phyloP scores from a whole-genome alignment of 2,888 invertebrate genomes.

The Sycophila texana region DNA sequence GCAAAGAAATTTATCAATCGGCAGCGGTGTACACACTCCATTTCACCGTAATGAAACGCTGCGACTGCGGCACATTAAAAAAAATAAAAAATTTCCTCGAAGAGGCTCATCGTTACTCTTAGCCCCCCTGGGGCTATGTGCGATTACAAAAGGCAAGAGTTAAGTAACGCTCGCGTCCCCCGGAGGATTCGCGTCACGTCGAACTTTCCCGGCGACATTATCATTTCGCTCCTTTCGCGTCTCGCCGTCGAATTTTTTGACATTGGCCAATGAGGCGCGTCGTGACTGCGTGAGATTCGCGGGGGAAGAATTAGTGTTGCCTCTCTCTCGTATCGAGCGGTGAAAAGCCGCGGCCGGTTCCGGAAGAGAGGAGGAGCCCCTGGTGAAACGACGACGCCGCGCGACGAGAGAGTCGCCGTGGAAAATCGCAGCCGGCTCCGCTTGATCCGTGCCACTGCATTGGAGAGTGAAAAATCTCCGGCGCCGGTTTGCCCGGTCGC shows the following conservation, averaged over 20 bases:
- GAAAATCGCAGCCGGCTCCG: conserved; percentile 24
- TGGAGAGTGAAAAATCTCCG: conserved; percentile 38
- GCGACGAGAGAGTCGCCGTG: background rate
- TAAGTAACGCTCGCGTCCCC: conserved; percentile 11
- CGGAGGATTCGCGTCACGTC: conserved; percentile 31
- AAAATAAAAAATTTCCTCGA: too few species aligned
- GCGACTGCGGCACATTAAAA: too few species aligned
- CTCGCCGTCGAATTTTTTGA: conserved; percentile 28
- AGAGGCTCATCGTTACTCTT: too few species aligned
- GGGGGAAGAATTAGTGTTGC: conserved; percentile 8
- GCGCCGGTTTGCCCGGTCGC: conserved; percentile 17
- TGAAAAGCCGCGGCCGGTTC: conserved; percentile 18
- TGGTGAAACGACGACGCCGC: background rate
- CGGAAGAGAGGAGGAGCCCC: conserved; percentile 1
- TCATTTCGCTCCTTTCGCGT: conserved; percentile 38
- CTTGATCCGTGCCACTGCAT: conserved; percentile 32
- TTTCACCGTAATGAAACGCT: too few species aligned
- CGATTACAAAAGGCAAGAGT: background rate
- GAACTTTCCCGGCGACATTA: conserved; percentile 40
- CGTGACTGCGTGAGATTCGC: conserved; percentile 1
- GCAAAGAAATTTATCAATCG: too few species aligned
- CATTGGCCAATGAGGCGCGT: conserved; percentile 13
- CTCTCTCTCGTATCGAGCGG: background rate
- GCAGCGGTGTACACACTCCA: too few species aligned
- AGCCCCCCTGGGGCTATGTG: too few species aligned